Evolutionary conservation across 1,140 invertebrate genomes (phyloP).

Genomic region (Conus betulinus): DNA sequence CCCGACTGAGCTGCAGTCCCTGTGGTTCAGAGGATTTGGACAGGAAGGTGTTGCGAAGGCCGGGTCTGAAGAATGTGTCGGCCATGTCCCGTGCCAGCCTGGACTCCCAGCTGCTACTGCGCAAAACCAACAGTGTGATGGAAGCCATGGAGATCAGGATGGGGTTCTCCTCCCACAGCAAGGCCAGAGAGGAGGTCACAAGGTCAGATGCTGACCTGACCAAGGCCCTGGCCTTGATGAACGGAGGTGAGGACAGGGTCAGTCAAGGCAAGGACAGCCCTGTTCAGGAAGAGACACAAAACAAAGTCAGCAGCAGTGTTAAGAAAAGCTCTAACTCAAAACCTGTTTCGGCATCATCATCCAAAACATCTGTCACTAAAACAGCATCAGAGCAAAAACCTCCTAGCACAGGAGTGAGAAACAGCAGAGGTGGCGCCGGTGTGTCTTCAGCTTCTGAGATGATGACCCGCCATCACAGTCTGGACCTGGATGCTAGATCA

Average conservation of each 20-base stretch:
- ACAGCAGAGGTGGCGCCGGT: background rate
- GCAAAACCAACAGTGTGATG: conserved; percentile 78
- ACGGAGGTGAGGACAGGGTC: conserved; percentile 57
- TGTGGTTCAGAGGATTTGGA: background rate
- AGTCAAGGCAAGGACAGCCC: background rate
- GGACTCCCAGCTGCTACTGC: conserved; percentile 78
- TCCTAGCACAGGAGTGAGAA: conserved; percentile 6
- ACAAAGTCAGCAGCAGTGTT: background rate
- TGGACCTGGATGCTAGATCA: conserved; percentile 34
- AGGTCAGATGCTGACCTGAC: conserved; percentile 61
- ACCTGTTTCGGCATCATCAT: background rate
- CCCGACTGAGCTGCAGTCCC: conserved; percentile 1
- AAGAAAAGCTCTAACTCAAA: background rate
- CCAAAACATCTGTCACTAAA: background rate
- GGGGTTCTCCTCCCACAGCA: conserved; percentile 40
- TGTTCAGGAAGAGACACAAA: background rate
- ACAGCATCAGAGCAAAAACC: conserved; percentile 22
- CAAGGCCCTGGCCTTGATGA: conserved; percentile 63
- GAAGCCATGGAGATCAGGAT: conserved; percentile 78
- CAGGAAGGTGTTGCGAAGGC: background rate
- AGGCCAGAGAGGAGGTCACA: conserved; percentile 20
- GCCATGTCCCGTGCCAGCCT: conserved; percentile 58
- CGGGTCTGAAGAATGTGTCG: conserved; percentile 18
- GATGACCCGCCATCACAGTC: conserved; percentile 46
- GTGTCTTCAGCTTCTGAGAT: conserved; percentile 36